Conservation (phyloP, 2,888 invertebrate species). For the Julus scanicus region DNA sequence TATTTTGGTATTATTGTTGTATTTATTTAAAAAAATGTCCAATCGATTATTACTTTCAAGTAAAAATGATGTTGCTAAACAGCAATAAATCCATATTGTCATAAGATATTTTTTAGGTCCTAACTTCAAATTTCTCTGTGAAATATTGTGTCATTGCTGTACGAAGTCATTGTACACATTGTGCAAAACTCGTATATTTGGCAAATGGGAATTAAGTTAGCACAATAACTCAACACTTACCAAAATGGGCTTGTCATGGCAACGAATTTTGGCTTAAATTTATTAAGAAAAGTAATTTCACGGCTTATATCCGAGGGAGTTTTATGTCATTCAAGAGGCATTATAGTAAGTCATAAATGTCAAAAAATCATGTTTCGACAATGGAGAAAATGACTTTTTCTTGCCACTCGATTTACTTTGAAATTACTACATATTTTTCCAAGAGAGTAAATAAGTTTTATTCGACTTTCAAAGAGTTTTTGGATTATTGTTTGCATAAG, state of each 20-base stretch:
- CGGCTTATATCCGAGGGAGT: background rate
- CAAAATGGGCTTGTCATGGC: background rate
- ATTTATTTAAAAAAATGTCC: no score
- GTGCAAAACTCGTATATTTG: no score
- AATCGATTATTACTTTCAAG: no score
- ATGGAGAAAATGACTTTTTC: background rate
- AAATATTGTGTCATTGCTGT: no score
- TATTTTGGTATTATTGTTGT: no score
- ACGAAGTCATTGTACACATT: no score
- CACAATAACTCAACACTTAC: background rate
- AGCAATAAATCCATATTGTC: background rate
- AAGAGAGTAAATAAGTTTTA: background rate
- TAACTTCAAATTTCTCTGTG: no score
- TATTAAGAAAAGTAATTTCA: constrained; percentile 26
- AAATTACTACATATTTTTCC: background rate
- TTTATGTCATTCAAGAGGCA: background rate
- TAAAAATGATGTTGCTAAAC: background rate
- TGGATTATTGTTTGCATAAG: background rate
- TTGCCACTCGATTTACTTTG: background rate
- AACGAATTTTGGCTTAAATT: constrained; percentile 1
- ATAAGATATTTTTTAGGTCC: no score
- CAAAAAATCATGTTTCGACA: constrained; percentile 5
- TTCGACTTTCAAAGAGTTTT: background rate
- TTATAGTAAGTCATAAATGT: constrained; percentile 37
- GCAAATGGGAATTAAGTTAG: background rate